phyloP scores from a whole-genome alignment of 2,113 vertebrate species.

The Hydrolagus affinis region DNA sequence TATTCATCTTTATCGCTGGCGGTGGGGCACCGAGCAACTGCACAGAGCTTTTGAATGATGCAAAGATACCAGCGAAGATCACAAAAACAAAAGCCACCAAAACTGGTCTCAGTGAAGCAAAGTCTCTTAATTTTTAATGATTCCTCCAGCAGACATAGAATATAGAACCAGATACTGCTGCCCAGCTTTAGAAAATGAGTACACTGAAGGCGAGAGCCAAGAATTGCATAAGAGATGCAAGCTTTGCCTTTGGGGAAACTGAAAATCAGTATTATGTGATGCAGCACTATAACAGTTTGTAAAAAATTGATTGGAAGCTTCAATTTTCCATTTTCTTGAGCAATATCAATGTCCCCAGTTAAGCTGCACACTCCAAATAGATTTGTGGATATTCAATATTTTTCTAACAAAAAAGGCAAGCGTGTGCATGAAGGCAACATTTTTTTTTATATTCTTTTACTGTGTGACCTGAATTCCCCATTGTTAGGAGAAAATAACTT shows the following conservation, averaged over 20 bases:
- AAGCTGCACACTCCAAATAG: background rate
- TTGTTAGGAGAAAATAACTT: background rate
- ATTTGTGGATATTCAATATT: slow-evolving; percentile 31
- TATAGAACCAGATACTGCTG: slow-evolving; percentile 75
- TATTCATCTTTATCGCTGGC: slow-evolving; percentile 78
- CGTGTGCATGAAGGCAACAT: background rate
- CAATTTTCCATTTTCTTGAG: background rate
- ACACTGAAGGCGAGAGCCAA: slow-evolving; percentile 69
- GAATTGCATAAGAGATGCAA: slow-evolving; percentile 60
- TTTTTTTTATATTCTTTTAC: background rate
- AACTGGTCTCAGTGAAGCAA: slow-evolving; percentile 84
- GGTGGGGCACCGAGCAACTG: slow-evolving; percentile 67
- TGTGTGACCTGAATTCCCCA: background rate
- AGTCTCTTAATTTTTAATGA: slow-evolving; percentile 93
- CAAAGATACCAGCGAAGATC: slow-evolving; percentile 70
- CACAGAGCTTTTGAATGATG: slow-evolving; percentile 75
- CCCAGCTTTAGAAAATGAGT: slow-evolving; percentile 52
- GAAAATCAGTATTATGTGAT: slow-evolving; percentile 40
- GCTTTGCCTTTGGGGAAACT: slow-evolving; percentile 59
- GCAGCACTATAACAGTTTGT: slow-evolving; percentile 9
- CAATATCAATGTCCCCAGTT: background rate
- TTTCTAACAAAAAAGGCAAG: slow-evolving; percentile 10
- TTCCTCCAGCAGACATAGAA: slow-evolving; percentile 90
- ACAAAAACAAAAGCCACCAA: slow-evolving; percentile 91
- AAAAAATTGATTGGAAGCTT: slow-evolving; percentile 24